Evolutionary conservation across 2,113 vertebrate genomes (phyloP).

Genomic region (Castor canadensis): DNA sequence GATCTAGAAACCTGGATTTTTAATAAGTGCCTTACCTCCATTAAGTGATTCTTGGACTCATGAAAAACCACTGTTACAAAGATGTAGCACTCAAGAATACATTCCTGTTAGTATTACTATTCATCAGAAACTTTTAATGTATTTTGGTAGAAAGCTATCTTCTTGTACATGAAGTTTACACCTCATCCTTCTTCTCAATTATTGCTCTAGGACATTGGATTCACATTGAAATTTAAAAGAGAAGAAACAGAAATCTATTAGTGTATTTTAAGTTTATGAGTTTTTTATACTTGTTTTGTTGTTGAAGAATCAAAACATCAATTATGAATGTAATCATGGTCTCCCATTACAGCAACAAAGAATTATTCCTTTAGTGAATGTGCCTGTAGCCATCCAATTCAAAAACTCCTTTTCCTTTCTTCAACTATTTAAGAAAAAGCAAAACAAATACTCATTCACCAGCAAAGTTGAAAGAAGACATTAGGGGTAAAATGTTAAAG

Average conservation of each 20-base stretch:
- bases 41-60: neutral
- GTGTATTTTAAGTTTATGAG: neutral
- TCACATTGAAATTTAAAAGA: slow-evolving; percentile 32
- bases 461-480: neutral
- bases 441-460: slow-evolving; percentile 20
- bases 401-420: slow-evolving; percentile 30
- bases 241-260: neutral
- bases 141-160: neutral
- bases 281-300: neutral
- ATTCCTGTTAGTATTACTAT: neutral
- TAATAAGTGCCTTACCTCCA: neutral
- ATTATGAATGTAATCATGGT: neutral
- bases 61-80: neutral
- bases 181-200: neutral
- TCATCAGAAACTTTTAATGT: neutral
- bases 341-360: neutral
- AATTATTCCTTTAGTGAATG: neutral
- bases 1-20: neutral
- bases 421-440: neutral
- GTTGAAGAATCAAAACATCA: neutral
- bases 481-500: slow-evolving; percentile 18
- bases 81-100: neutral
- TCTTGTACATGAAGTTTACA: slow-evolving; percentile 10
- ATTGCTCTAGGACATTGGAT: neutral
- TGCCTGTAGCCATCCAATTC: neutral